phyloP scores from a whole-genome alignment of 2,113 vertebrate species.

The Oceanodroma tethys region DNA sequence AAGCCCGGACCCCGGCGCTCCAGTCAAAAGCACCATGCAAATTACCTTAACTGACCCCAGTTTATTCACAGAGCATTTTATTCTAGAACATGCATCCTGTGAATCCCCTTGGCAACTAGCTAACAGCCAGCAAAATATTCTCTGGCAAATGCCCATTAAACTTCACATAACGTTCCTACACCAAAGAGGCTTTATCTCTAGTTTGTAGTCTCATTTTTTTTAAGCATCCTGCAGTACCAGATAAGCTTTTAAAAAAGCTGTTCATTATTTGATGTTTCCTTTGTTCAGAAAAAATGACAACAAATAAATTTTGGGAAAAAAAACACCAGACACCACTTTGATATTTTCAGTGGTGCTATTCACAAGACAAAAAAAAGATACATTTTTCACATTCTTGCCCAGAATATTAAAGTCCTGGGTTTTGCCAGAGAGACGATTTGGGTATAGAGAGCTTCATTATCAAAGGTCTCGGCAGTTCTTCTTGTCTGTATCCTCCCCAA shows the following conservation, averaged over 20 bases:
- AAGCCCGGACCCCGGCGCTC: not conserved
- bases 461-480: slow-evolving; percentile 11
- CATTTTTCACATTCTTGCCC: slow-evolving; percentile 4
- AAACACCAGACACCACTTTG: not conserved
- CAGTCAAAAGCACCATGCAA: not conserved
- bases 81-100: slow-evolving; percentile 33
- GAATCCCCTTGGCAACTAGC: slow-evolving; percentile 49
- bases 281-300: slow-evolving; percentile 41
- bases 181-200: slow-evolving; percentile 50
- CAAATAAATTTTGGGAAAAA: not conserved
- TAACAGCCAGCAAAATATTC: slow-evolving; percentile 40
- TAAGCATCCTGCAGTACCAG: slow-evolving; percentile 39
- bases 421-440: not conserved
- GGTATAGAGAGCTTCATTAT: slow-evolving; percentile 15
- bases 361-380: not conserved
- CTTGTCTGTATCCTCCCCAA: slow-evolving; percentile 11
- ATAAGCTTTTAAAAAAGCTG: slow-evolving; percentile 45
- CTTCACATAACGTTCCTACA: slow-evolving; percentile 31
- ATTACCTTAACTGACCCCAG: slow-evolving; percentile 35
- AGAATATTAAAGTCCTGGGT: not conserved
- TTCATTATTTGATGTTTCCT: slow-evolving; percentile 42
- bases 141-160: slow-evolving; percentile 56
- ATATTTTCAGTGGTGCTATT: slow-evolving; percentile 17
- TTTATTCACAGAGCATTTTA: slow-evolving; percentile 24
- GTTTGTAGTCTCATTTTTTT: slow-evolving; percentile 28